Percentiles rank a stretch among this genome's conserved stretches.
Conservation (phyloP, 2,888 invertebrate genomes). For the Nymphalis polychloros region DNA sequence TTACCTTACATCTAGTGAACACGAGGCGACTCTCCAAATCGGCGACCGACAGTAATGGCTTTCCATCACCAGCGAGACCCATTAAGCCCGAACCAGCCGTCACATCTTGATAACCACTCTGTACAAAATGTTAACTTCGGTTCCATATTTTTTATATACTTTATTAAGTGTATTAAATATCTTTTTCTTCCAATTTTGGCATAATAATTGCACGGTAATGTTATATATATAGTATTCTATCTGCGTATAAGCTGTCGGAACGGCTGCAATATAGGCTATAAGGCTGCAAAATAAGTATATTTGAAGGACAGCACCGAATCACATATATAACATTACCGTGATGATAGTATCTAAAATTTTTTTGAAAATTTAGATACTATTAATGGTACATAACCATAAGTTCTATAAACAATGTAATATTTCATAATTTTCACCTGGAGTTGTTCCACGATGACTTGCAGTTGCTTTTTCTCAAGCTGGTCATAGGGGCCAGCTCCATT, state of each 20-base stretch:
- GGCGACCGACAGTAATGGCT: conserved; percentile 89
- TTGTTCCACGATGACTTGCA: conserved; percentile 75
- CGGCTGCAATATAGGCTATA: no score
- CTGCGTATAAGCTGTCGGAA: no score
- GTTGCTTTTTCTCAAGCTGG: conserved; percentile 73
- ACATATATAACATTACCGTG: not conserved
- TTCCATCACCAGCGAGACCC: conserved; percentile 92
- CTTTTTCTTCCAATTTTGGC: no score
- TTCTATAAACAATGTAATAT: not conserved
- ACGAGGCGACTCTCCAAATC: conserved; percentile 93
- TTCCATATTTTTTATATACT: no score
- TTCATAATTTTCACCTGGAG: conserved; percentile 59
- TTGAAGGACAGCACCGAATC: not conserved
- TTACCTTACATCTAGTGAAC: conserved; percentile 93
- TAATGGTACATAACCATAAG: not conserved
- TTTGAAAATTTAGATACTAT: no score
- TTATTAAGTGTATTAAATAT: no score
- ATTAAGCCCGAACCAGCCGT: conserved; percentile 92
- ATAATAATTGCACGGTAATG: no score
- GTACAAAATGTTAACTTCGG: conserved; percentile 41
- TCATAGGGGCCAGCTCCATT: conserved; percentile 71
- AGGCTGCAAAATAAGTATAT: no score
- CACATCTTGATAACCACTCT: conserved; percentile 89
- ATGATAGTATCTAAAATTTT: no score
- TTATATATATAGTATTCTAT: no score